phyloP scores from a whole-genome alignment of 2,113 vertebrate genomes.

The Turnix velox region DNA sequence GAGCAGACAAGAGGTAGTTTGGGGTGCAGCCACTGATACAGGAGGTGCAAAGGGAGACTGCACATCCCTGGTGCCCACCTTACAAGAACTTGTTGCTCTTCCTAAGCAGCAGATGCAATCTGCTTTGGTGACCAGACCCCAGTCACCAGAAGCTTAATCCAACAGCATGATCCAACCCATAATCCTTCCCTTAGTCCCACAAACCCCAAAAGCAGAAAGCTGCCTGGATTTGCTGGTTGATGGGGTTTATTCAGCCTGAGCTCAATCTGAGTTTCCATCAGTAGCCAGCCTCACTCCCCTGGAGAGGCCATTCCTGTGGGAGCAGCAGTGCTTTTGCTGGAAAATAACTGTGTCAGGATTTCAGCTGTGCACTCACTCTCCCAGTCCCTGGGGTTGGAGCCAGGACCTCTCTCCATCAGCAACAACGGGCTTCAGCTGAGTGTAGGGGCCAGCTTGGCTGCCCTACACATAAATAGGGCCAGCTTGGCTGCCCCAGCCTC shows the following conservation, averaged over 20 bases:
- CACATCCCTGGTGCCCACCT: background rate
- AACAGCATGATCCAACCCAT: background rate
- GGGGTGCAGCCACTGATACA: background rate
- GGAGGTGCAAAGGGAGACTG: background rate
- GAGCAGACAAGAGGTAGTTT: background rate
- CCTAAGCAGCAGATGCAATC: background rate
- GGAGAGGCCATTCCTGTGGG: background rate
- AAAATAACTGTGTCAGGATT: background rate
- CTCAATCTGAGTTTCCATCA: background rate
- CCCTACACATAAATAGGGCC: background rate
- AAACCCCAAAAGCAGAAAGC: background rate
- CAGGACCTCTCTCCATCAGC: background rate
- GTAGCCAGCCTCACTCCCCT: rapidly evolving
- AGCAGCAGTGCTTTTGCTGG: background rate
- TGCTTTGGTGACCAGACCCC: background rate
- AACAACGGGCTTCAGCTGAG: background rate
- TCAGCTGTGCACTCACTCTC: background rate
- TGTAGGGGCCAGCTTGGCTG: rapidly evolving
- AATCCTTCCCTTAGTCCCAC: background rate
- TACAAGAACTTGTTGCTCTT: background rate
- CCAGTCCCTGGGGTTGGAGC: background rate
- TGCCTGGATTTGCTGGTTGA: background rate
- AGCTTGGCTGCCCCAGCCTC: rapidly evolving
- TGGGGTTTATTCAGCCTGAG: background rate
- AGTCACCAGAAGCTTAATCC: background rate